A percentile compares a stretch with the other conserved stretches of the same genome.
These are phyloP conservation scores for Magallana gigas DNA, from an alignment of 1,140 invertebrate genomes.

Conservation along the genomic window DNA sequence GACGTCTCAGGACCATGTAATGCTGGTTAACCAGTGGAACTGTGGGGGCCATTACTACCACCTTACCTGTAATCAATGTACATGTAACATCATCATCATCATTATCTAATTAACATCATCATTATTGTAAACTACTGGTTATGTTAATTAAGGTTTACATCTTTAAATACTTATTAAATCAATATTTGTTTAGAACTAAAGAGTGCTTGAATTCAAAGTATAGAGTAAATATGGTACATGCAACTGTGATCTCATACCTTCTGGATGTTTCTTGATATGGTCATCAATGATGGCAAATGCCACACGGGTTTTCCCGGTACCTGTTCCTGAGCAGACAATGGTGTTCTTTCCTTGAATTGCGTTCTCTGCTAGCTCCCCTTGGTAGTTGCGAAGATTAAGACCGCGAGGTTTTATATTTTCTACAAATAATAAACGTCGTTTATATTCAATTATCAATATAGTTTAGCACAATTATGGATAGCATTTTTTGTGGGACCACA, in stretches of 20 bases:
- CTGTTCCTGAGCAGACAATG: constrained; percentile 73
- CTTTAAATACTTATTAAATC: neutral
- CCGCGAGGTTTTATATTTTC: neutral
- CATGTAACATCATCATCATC: neutral
- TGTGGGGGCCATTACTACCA: neutral
- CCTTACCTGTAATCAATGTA: neutral
- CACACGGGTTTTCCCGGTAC: constrained; percentile 72
- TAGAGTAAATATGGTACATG: neutral
- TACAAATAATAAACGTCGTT: neutral
- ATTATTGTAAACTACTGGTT: neutral
- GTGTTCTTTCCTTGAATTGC: constrained; percentile 68
- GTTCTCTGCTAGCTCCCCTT: constrained; percentile 65
- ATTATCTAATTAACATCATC: neutral
- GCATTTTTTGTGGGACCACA: too few relatives aligned
- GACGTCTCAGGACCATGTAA: neutral
- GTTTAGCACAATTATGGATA: too few relatives aligned
- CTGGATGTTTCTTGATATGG: constrained; percentile 57
- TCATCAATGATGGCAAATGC: constrained; percentile 69
- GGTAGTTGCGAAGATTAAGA: constrained; percentile 64
- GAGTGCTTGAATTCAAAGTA: neutral
- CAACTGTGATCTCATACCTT: neutral
- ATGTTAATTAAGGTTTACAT: neutral
- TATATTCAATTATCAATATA: too few relatives aligned
- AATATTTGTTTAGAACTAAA: neutral
- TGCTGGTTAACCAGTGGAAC: constrained; percentile 14